A percentile compares a stretch with the other conserved stretches of the same genome.
Conservation (phyloP, 2,113 vertebrate species). For the Sterrhoptilus dennistouni region DNA sequence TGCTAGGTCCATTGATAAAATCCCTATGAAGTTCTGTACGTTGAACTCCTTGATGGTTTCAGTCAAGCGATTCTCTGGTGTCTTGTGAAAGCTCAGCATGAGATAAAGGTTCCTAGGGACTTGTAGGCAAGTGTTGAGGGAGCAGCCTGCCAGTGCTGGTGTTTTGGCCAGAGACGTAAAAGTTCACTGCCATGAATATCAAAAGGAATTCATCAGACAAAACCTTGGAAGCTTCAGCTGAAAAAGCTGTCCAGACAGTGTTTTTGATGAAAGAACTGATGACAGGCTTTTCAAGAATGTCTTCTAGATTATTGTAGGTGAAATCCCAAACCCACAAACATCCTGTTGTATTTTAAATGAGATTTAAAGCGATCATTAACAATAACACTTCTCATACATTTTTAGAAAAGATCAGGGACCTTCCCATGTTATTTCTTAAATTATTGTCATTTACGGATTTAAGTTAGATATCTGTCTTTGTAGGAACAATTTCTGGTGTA, state of each 20-base stretch:
- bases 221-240: neutral
- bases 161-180: slow-evolving; percentile 10
- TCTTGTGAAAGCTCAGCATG: slow-evolving; percentile 46
- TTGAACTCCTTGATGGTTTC: slow-evolving; percentile 41
- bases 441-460: neutral
- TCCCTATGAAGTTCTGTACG: slow-evolving; percentile 22
- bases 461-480: neutral
- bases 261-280: neutral
- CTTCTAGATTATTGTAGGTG: neutral
- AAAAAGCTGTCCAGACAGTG: neutral
- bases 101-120: slow-evolving; percentile 35
- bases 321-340: neutral
- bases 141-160: neutral
- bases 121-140: neutral
- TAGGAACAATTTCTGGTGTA: neutral
- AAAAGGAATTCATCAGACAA: slow-evolving; percentile 8
- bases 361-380: neutral
- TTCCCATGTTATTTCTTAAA: neutral
- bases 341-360: neutral
- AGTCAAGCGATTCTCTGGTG: neutral
- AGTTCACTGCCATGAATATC: slow-evolving; percentile 4
- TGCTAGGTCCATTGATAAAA: slow-evolving; percentile 48
- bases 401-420: neutral
- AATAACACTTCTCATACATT: neutral
- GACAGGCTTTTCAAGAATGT: neutral